Evolutionary conservation across 2,888 invertebrate genomes (phyloP).

Genomic region (Parochlus steinenii): DNA sequence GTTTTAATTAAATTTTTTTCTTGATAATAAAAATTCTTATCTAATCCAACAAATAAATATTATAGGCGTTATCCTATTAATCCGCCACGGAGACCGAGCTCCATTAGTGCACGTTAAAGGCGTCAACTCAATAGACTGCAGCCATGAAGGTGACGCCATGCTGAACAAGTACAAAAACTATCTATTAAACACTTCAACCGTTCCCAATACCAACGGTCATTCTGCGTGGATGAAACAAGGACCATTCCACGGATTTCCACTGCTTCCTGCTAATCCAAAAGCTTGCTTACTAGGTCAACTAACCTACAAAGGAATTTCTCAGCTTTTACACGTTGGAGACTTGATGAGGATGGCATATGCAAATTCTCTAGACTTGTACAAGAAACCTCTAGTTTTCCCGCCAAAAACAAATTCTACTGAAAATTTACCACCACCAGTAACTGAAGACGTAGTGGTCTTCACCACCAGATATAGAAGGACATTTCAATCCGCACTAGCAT

Average conservation of each 20-base stretch:
- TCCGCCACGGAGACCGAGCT: constrained; percentile 80
- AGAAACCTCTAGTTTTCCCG: constrained; percentile 19
- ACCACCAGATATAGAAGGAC: constrained; percentile 79
- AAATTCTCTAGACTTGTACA: constrained; percentile 25
- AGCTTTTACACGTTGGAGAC: constrained; percentile 64
- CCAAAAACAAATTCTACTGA: constrained; percentile 17
- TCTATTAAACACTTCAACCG: constrained; percentile 14
- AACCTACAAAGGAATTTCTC: constrained; percentile 60
- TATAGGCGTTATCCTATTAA: constrained; percentile 55
- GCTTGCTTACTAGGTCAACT: constrained; percentile 74
- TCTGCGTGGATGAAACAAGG: constrained; percentile 61
- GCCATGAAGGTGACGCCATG: constrained; percentile 31
- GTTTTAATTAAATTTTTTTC: not conserved
- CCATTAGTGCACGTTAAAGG: constrained; percentile 69
- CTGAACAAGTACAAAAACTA: constrained; percentile 23
- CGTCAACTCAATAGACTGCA: constrained; percentile 63
- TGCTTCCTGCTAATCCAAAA: constrained; percentile 46
- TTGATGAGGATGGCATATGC: constrained; percentile 42
- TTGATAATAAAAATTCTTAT: constrained; percentile 3
- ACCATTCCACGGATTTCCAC: constrained; percentile 71
- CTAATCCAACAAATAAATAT: constrained; percentile 40
- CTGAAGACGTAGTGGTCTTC: constrained; percentile 48
- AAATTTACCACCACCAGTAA: constrained; percentile 12
- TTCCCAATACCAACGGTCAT: constrained; percentile 28
- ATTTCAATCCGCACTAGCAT: constrained; percentile 74